Percentiles rank a stretch among this genome's conserved stretches.
Conservation (phyloP, 2,113 vertebrate species). For the Psittacus erithacus region DNA sequence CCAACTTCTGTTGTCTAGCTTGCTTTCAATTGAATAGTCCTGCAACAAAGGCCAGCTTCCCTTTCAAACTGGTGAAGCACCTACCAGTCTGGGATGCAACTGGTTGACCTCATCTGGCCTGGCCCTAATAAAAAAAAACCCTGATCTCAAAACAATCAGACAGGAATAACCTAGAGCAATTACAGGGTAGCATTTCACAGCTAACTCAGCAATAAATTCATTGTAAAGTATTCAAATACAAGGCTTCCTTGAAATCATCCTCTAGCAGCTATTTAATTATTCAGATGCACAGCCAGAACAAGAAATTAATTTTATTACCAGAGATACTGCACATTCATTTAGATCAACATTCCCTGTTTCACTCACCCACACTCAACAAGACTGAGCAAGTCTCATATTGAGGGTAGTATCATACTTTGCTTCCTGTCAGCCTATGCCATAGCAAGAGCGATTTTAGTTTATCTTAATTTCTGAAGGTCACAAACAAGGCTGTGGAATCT, state of each 20-base stretch:
- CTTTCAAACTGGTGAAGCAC: neutral
- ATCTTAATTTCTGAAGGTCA: neutral
- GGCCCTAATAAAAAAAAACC: neutral
- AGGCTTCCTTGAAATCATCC: neutral
- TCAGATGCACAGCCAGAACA: neutral
- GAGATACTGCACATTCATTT: neutral
- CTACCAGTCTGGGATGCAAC: neutral
- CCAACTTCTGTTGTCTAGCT: neutral
- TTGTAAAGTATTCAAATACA: neutral
- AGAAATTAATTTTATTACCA: neutral
- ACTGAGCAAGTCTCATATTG: neutral
- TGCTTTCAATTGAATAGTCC: neutral
- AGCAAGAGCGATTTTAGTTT: neutral
- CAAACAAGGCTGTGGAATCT: neutral
- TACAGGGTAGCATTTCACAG: neutral
- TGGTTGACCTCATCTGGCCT: neutral
- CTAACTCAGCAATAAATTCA: neutral
- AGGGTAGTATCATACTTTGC: neutral
- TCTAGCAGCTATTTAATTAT: neutral
- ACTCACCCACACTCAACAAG: neutral
- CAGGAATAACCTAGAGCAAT: neutral
- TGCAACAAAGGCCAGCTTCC: neutral
- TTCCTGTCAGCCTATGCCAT: neutral
- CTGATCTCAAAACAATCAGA: neutral
- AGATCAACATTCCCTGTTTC: neutral